Conservation (phyloP, 30 jellyfish, hydroid and myxozoan genomes). For the Hydra vulgaris region DNA sequence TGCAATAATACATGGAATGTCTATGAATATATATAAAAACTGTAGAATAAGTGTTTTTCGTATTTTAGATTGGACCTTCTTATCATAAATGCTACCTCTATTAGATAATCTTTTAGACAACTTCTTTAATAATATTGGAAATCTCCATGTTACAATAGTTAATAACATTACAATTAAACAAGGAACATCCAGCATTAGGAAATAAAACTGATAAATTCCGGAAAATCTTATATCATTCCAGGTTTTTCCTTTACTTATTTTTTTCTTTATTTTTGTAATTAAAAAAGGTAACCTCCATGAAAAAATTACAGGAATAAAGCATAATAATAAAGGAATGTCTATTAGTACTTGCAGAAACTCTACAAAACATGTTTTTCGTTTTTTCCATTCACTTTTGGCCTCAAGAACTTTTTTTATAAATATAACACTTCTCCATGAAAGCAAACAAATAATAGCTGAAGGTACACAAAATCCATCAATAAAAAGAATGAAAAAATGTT, state of each 20-base stretch:
- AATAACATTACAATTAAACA: slow-evolving; percentile 40
- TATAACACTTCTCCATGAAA: slow-evolving; percentile 73
- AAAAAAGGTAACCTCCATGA: slow-evolving; percentile 80
- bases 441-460: slow-evolving; percentile 48
- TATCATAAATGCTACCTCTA: not conserved
- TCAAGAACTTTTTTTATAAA: slow-evolving; percentile 32
- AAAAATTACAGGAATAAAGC: slow-evolving; percentile 18
- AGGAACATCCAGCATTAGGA: slow-evolving; percentile 60
- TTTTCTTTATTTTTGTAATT: slow-evolving; percentile 15
- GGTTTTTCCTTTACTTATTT: not conserved
- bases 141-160: slow-evolving; percentile 49
- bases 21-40: slow-evolving; percentile 46
- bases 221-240: slow-evolving; percentile 38
- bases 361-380: slow-evolving; percentile 50
- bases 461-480: slow-evolving; percentile 66
- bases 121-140: slow-evolving; percentile 41
- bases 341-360: slow-evolving; percentile 44
- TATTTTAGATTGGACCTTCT: slow-evolving; percentile 20
- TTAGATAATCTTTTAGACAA: not conserved
- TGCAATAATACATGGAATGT: slow-evolving; percentile 54
- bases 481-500: slow-evolving; percentile 47
- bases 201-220: slow-evolving; percentile 39
- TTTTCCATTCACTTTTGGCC: slow-evolving; percentile 51
- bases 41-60: slow-evolving; percentile 30
- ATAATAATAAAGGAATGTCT: slow-evolving; percentile 65